Conservation (phyloP, 2,113 vertebrate species). For the Chelonoidis abingdonii region DNA sequence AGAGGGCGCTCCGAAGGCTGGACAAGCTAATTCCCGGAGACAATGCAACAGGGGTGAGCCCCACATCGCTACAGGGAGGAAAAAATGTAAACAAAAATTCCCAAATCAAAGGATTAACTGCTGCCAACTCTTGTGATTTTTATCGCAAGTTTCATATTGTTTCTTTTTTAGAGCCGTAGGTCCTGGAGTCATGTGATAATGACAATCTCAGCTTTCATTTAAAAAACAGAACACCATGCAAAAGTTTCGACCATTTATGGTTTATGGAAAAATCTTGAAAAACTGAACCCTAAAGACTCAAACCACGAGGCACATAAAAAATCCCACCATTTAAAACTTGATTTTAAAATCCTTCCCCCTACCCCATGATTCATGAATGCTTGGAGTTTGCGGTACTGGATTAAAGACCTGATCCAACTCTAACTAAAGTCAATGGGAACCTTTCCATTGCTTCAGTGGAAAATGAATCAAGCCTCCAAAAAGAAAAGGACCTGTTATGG, state of each 20-base stretch:
- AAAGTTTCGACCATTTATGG: neutral
- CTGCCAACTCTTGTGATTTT: neutral
- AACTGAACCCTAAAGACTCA: neutral
- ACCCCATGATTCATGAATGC: neutral
- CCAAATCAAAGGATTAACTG: neutral
- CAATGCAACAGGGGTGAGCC: too few species aligned
- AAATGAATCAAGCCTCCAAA: neutral
- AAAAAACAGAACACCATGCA: neutral
- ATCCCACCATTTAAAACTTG: neutral
- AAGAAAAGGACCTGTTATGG: neutral
- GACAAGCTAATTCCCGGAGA: too few species aligned
- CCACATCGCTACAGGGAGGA: neutral
- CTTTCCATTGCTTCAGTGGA: neutral
- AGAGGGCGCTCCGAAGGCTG: too few species aligned
- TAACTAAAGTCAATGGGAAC: neutral
- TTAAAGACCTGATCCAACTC: neutral
- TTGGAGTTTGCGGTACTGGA: neutral
- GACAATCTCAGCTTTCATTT: neutral
- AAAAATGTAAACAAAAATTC: neutral
- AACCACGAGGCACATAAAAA: neutral
- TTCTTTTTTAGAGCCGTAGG: neutral
- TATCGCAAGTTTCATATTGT: neutral
- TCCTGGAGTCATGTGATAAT: neutral
- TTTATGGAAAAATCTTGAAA: neutral
- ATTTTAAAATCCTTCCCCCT: neutral